Conservation (phyloP, 2,888 invertebrate species). For the Oscheius sp. region DNA sequence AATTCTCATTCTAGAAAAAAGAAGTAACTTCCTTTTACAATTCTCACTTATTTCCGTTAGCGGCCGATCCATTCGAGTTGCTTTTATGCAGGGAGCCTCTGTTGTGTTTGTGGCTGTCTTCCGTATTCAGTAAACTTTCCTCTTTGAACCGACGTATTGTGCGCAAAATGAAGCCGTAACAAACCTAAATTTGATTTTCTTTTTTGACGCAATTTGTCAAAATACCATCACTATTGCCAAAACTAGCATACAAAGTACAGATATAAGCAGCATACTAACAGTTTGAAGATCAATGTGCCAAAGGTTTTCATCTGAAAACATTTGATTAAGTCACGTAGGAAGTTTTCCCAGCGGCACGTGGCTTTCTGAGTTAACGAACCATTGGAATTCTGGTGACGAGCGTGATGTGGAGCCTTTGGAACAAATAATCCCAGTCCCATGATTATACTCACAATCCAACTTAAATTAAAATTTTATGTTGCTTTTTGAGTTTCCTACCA, state of each 20-base stretch:
- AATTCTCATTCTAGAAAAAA: conserved; percentile 44
- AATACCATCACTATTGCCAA: conserved; percentile 62
- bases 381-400: not conserved
- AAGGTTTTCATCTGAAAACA: conserved; percentile 16
- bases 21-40: conserved; percentile 6
- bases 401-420: conserved; percentile 35
- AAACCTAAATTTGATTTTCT: conserved; percentile 50
- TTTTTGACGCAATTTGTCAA: not conserved
- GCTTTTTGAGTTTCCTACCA: conserved; percentile 41
- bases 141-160: conserved; percentile 68
- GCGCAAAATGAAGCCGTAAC: conserved; percentile 65
- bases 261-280: conserved; percentile 53
- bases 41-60: conserved; percentile 11
- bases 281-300: conserved; percentile 48
- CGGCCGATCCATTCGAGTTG: conserved; percentile 21
- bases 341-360: not conserved
- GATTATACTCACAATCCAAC: conserved; percentile 63
- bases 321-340: not conserved
- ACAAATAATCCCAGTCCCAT: conserved; percentile 60
- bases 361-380: conserved; percentile 22
- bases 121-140: conserved; percentile 46
- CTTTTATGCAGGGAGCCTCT: conserved; percentile 24
- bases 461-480: conserved; percentile 35
- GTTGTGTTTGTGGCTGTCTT: conserved; percentile 53
- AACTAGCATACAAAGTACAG: conserved; percentile 65